Evolutionary conservation across 2,888 invertebrate species (phyloP), one percentile per base, ranked within the genome.

Genomic region (Mythimna albipuncta): DNA sequence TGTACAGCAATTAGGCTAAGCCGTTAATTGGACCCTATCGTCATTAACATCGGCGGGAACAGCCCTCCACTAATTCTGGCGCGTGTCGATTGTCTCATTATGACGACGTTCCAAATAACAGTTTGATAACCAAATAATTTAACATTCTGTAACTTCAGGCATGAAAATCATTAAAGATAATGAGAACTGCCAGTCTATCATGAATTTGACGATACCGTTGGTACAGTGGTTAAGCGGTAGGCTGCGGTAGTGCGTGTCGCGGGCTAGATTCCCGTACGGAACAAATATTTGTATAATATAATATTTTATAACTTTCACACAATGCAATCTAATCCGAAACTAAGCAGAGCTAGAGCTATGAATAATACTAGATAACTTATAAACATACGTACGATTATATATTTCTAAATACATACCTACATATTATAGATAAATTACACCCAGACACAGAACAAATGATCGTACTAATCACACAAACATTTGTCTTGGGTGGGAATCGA

Each of bases 71-170:
- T 70, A 61, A 50, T 59, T 44, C 64, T 6, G 19, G 19, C 7
- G 38, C 16, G n/a, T 35, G 58, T 59, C 59, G 52, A 74, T 74
- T n/a, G 16, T 59, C 52, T 74, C 41, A 52, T 38, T 61, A 74
- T 11, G n/a, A 47, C 5, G 47, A 10, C 44, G 13, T 16, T 26
- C n/a, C 13, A 0, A 47, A 13, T 7, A 54, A 61, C 61, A 75
- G 32, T 58, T 72, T 41, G 19, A 32, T 64, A 64, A 6, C n/a
- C 11, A n/a, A 52, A 52, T 52, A 16, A 74, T 47, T 66, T 38
- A 1, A 54, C 44, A 64, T 35, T 35, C 13, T 44, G 35, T 57
- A 13, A 47, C 3, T 38, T 19, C 0, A 26, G 2, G 2, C 16
- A 6, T 35, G 38, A 47, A 16, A 11, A 21, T 50, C 7, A 41